Conservation (phyloP, 2,113 vertebrate species). For the Alligator sinensis region DNA sequence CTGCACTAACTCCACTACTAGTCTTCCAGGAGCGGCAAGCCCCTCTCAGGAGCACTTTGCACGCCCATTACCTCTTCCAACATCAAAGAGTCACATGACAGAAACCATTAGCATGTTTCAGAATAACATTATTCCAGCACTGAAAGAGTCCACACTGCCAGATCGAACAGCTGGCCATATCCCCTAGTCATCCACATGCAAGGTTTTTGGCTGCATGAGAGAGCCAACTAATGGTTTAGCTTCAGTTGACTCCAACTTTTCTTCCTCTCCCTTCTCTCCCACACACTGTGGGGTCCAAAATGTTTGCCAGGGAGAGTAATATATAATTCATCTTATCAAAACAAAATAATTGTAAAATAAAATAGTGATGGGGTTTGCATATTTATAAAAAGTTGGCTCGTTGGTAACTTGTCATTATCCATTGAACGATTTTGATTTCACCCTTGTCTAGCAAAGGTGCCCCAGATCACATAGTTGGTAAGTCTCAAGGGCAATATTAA, state of each 20-base stretch:
- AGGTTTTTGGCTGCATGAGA: too few species aligned
- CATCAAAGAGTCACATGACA: neutral
- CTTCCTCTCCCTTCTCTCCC: neutral
- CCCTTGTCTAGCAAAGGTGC: neutral
- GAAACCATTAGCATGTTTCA: neutral
- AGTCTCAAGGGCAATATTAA: neutral
- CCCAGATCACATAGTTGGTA: neutral
- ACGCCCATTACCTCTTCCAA: too few species aligned
- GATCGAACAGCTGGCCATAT: too few species aligned
- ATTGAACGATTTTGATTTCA: neutral
- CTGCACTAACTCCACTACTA: neutral
- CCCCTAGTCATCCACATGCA: too few species aligned
- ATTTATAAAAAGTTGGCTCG: constrained; percentile 15
- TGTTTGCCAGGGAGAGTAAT: neutral
- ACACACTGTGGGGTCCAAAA: neutral
- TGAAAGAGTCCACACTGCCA: too few species aligned
- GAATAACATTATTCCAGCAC: neutral
- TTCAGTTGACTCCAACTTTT: neutral
- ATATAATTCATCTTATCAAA: constrained; percentile 9
- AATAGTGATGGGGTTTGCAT: neutral
- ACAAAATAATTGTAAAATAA: neutral
- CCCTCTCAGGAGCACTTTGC: too few species aligned
- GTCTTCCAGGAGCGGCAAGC: neutral
- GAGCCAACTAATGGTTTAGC: too few species aligned
- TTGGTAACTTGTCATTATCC: neutral